Conservation (phyloP, 1,140 invertebrate species). For the Dreissena polymorpha region DNA sequence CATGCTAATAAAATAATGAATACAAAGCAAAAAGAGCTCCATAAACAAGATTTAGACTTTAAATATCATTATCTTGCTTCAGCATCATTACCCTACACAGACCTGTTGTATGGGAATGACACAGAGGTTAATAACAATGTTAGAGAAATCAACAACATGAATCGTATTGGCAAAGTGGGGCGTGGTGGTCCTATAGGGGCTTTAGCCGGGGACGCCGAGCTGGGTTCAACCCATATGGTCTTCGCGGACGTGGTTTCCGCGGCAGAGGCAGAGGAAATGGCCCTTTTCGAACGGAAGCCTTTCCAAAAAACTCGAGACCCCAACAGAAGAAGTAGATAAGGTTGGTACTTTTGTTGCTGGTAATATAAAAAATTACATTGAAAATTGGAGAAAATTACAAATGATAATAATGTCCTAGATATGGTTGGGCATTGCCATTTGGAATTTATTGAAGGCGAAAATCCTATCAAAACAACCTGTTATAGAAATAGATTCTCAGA, state of each 20-base stretch:
- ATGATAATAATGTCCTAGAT: slow-evolving; percentile 24
- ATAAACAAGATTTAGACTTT: slow-evolving; percentile 29
- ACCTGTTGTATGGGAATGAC: slow-evolving; percentile 30
- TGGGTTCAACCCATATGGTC: slow-evolving; percentile 14
- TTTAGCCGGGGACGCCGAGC: background rate
- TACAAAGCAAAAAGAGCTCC: slow-evolving; percentile 5
- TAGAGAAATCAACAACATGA: slow-evolving; percentile 37
- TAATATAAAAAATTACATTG: slow-evolving; percentile 24
- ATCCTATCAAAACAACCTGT: slow-evolving; percentile 1
- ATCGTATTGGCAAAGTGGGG: slow-evolving; percentile 16
- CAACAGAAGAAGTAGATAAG: slow-evolving; percentile 1
- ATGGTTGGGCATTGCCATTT: slow-evolving; percentile 32
- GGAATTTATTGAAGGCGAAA: slow-evolving; percentile 24
- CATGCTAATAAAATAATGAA: slow-evolving; percentile 33
- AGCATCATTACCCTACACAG: slow-evolving; percentile 14
- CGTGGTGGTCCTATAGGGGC: slow-evolving; percentile 6
- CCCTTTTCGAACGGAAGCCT: background rate
- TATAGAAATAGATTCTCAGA: slow-evolving; percentile 21
- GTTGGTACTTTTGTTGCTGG: slow-evolving; percentile 8
- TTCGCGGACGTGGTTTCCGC: too few species aligned
- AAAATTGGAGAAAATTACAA: slow-evolving; percentile 52
- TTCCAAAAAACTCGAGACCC: slow-evolving; percentile 30
- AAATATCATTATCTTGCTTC: slow-evolving; percentile 45
- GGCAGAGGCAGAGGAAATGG: background rate
- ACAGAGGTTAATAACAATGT: slow-evolving; percentile 36